A percentile compares a stretch with the other conserved stretches of the same genome.
These are phyloP conservation scores for Troides oblongomaculatus DNA, from an alignment of 2,888 invertebrate genomes.

Conservation along the genomic window DNA sequence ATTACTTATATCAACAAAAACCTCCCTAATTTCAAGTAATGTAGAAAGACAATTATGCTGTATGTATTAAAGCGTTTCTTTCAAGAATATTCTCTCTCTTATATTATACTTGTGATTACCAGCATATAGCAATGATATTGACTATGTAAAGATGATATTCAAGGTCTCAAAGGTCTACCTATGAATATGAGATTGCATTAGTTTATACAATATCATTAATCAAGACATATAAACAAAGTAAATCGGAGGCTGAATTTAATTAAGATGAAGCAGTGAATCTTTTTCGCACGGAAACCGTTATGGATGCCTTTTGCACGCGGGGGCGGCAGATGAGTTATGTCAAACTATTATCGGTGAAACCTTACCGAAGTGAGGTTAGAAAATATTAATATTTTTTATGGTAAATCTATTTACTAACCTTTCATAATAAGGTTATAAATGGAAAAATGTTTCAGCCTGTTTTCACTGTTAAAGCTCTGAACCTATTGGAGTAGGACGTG, in stretches of 20 bases:
- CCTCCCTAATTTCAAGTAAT: too few species aligned
- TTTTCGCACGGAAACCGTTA: background rate
- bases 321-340: background rate
- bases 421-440: background rate
- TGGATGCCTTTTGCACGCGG: conserved; percentile 1
- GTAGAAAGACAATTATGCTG: too few species aligned
- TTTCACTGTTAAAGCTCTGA: background rate
- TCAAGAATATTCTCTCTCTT: too few species aligned
- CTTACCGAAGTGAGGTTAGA: background rate
- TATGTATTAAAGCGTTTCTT: too few species aligned
- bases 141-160: too few species aligned
- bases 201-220: too few species aligned
- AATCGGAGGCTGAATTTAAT: background rate
- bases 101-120: too few species aligned
- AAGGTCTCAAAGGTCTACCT: background rate
- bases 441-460: background rate
- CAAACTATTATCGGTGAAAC: background rate
- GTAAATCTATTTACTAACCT: background rate
- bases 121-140: too few species aligned
- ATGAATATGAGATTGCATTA: too few species aligned
- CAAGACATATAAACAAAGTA: background rate
- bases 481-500: background rate
- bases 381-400: conserved; percentile 1
- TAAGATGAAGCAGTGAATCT: conserved; percentile 1
- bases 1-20: too few species aligned